Conservation (phyloP, 2,797 vertebrate genomes). For the Sebastiscus albofasciatus region DNA sequence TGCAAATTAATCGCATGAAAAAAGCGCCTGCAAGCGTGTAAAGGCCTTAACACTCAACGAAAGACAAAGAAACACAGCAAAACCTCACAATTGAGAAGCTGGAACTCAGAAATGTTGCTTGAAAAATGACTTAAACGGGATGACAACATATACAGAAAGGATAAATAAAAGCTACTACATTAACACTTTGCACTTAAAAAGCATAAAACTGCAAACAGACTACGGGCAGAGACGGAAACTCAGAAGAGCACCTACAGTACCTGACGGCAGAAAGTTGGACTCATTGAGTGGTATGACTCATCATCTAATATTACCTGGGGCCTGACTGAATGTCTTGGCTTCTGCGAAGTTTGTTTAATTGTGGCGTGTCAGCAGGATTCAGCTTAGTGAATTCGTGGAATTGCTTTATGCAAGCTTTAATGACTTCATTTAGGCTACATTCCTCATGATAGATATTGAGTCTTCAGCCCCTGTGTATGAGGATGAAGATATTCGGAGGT, state of each 20-base stretch:
- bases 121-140: too few species aligned
- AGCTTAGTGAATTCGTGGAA: not conserved
- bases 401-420: not conserved
- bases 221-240: not conserved
- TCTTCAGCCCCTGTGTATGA: not conserved
- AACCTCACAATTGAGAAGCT: not conserved
- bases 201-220: not conserved
- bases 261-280: not conserved
- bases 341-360: not conserved
- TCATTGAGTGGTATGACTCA: slow-evolving; percentile 3
- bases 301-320: not conserved
- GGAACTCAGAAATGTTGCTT: not conserved
- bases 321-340: not conserved
- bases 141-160: not conserved
- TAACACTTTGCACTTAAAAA: not conserved
- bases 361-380: not conserved
- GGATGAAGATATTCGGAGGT: not conserved
- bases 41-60: too few species aligned
- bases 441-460: not conserved
- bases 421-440: not conserved
- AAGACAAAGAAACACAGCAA: not conserved
- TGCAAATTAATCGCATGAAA: too few species aligned
- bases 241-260: not conserved
- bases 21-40: too few species aligned
- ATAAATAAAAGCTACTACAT: not conserved